Evolutionary conservation across 2,113 vertebrate species (phyloP).

Genomic region (Globicephala melas): DNA sequence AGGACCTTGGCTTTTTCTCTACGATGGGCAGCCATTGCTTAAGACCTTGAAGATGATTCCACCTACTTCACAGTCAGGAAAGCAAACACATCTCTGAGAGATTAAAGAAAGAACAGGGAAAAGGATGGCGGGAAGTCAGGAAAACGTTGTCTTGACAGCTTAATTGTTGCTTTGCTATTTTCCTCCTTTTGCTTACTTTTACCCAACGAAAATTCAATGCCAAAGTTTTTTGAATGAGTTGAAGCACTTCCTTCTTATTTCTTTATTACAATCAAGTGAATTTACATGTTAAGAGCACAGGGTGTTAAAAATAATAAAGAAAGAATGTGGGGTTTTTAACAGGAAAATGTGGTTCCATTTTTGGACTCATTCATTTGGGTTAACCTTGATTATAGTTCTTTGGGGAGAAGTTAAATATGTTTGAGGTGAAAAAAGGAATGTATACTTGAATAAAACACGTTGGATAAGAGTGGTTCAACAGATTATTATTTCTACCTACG

Average conservation of each 20-base stretch:
- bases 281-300: not conserved
- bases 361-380: not conserved
- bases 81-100: not conserved
- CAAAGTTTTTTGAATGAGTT: not conserved
- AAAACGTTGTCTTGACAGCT: not conserved
- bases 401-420: not conserved
- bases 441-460: not conserved
- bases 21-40: not conserved
- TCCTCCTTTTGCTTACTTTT: not conserved
- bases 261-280: not conserved
- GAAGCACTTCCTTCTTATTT: constrained; percentile 22
- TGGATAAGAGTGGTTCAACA: not conserved
- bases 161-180: not conserved
- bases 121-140: not conserved
- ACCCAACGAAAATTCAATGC: not conserved
- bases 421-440: not conserved
- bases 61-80: not conserved
- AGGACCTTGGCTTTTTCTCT: not conserved
- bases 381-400: constrained; percentile 31
- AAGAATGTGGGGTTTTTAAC: not conserved
- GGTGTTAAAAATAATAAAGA: not conserved
- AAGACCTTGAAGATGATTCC: not conserved
- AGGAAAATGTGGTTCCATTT: not conserved
- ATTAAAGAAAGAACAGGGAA: not conserved
- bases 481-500: not conserved